phyloP scores from a whole-genome alignment of 2,797 vertebrate genomes.

The Uromys caudimaculatus region DNA sequence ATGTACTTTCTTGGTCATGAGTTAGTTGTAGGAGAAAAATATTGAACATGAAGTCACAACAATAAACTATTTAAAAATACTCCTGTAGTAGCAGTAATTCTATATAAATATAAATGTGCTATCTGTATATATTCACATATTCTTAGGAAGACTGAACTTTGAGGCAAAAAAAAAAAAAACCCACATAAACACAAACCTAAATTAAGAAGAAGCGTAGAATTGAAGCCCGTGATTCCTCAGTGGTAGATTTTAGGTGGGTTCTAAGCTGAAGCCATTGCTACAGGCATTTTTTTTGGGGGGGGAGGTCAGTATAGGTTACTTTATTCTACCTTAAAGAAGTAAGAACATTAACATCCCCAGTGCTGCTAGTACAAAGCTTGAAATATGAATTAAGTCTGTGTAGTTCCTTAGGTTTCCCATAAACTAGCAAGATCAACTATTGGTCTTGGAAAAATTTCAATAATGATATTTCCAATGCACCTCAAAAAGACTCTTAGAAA shows the following conservation, averaged over 20 bases:
- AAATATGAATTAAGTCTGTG: slow-evolving; percentile 42
- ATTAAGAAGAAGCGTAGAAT: slow-evolving; percentile 61
- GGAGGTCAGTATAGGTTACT: background rate
- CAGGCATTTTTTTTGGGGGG: background rate
- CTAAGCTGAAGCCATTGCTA: slow-evolving; percentile 54
- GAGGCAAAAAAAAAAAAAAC: background rate
- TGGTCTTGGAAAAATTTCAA: slow-evolving; percentile 37
- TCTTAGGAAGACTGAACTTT: slow-evolving; percentile 60
- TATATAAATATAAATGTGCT: slow-evolving; percentile 72
- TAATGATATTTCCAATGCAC: background rate
- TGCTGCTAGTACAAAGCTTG: background rate
- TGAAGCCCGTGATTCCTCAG: slow-evolving; percentile 54
- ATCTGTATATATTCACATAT: slow-evolving; percentile 63
- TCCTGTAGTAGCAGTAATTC: slow-evolving; percentile 61
- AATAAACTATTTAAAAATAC: slow-evolving; percentile 59
- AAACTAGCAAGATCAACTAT: background rate
- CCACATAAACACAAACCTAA: slow-evolving; percentile 32
- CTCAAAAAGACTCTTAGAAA: background rate
- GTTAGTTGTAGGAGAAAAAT: background rate
- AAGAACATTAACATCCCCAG: slow-evolving; percentile 22
- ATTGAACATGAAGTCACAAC: slow-evolving; percentile 19
- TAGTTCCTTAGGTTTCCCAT: background rate
- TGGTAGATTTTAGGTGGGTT: slow-evolving; percentile 45
- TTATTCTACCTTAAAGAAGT: slow-evolving; percentile 53
- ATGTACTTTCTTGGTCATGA: background rate